phyloP scores from a whole-genome alignment of 2,888 invertebrate species.

The Globia sparganii region DNA sequence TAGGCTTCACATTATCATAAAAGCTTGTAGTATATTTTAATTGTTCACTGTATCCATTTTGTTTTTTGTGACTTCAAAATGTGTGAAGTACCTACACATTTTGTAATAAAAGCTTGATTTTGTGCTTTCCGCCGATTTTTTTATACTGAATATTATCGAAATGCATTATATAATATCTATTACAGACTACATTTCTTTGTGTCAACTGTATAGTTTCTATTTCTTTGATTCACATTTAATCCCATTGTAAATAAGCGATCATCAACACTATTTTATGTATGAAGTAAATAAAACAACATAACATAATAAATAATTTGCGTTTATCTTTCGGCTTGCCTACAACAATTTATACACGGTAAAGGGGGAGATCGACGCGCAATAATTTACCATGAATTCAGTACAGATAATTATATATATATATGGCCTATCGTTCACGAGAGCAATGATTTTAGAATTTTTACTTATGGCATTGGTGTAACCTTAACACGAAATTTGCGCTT shows the following conservation, averaged over 20 bases:
- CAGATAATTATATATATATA: too few species aligned
- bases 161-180: conserved; percentile 20
- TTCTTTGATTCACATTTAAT: conserved; percentile 27
- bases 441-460: too few species aligned
- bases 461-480: too few species aligned
- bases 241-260: conserved; percentile 59
- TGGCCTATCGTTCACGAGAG: too few species aligned
- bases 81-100: not conserved
- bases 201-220: conserved; percentile 16
- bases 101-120: conserved; percentile 8
- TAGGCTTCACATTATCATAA: not conserved
- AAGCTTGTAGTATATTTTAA: not conserved
- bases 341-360: not conserved
- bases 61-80: not conserved
- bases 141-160: not conserved
- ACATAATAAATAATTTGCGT: conserved; percentile 52
- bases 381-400: not conserved
- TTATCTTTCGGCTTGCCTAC: conserved; percentile 36
- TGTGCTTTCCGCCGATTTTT: not conserved
- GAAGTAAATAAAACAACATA: conserved; percentile 57
- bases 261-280: conserved; percentile 36
- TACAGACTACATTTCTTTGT: not conserved
- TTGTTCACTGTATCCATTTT: not conserved
- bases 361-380: not conserved
- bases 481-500: too few species aligned